Evolutionary conservation across 2,797 vertebrate species (phyloP), one percentile per base, ranked within the genome.

Genomic region (Lepilemur septentrionalis): DNA sequence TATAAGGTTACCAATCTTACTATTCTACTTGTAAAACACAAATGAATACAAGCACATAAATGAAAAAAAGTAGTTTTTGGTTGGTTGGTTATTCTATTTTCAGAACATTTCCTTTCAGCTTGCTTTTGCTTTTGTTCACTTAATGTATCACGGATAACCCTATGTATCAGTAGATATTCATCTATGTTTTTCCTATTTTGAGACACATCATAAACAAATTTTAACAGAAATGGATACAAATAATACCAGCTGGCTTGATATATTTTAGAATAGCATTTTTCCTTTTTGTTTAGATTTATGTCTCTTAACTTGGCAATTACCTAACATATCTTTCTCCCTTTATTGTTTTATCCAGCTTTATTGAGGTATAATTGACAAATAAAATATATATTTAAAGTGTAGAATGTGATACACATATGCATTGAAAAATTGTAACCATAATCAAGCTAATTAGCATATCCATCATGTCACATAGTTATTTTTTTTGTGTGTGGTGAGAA

Each of bases 1-100:
- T 46, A 32, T 59, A 82, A 72, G 22, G 9, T 89, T 89, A 89
- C 20, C 78, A 93, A 70, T 67, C 87, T 80, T 72, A 25, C 43
- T 92, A 67, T 91, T 93, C 32, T 55, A 20, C 23, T 70, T 85
- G 9, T 3, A 93, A 55, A 67, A 67, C 20, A 65, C 17, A 85
- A 96, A 57, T 73, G 35, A 86, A 75, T n/a, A 72, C 18, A 52
- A 86, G 67, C 17, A 46, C 46, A 89, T 76, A 85, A 94, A 67
- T 76, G 79, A 76, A 76, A 30, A 92, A 70, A 13, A 43, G 11
- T 55, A 90, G 48, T 12, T 72, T 85, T 89, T 61, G 18, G 48
- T 83, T 80, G 48, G 78, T 30, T 95, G 63, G 25, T 82, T 91
- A 67, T 88, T 93, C 93, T 88, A 92, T 95, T 84, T 92, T 72